Base-by-base conservation (phyloP, 2,113 vertebrate genomes). In the Callionymus lyra region DNA sequence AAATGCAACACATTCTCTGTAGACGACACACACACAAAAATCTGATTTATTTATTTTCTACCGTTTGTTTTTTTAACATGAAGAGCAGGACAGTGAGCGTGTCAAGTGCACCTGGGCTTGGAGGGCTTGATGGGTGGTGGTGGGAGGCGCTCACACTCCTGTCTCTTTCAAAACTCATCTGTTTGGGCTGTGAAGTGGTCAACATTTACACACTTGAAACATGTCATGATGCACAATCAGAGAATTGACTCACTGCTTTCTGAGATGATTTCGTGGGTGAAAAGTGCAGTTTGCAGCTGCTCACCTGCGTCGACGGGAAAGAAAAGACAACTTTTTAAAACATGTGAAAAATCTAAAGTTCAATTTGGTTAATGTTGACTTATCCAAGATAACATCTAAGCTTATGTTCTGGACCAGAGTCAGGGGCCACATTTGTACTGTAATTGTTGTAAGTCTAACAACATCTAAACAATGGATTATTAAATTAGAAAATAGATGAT, bases 261-360 rank as follows among this genome's bases (percentile, higher is more conserved):
- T 1, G 63, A 50, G 1, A 44, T 6, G 74, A 57, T 27, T 70
- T 84, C 50, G 59, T 57, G 6, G 51, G 44, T 21, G 67, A 57
- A 2, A 64, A 32, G 47, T 79, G 82, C 53, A 82, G 50, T 44
- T 74, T 84, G 56, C 81, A 84, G 37, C 72, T 78, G 65, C 66
- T 81, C 15, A 84, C 72, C 84, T 87, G 54, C 16, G 40, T 1
- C 44, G 19, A 61, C 2, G 19, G 16, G 21, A 27, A 27, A 27
- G 21, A 5, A 27, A 4, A 27, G 21, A 27, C 21, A 27, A 27
- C 21, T 27, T 27, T 27, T 5, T 27, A 8, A 27, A 8, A 8
- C 4, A 27, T 27, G 21, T 27, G 4, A 27, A 27, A 27, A 27
- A 27, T n/a, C n/a, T n/a, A n/a, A n/a, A n/a, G n/a, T n/a, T n/a